Evolutionary conservation across 2,888 invertebrate genomes (phyloP).

Genomic region (Spatulosminthurus flaviceps): DNA sequence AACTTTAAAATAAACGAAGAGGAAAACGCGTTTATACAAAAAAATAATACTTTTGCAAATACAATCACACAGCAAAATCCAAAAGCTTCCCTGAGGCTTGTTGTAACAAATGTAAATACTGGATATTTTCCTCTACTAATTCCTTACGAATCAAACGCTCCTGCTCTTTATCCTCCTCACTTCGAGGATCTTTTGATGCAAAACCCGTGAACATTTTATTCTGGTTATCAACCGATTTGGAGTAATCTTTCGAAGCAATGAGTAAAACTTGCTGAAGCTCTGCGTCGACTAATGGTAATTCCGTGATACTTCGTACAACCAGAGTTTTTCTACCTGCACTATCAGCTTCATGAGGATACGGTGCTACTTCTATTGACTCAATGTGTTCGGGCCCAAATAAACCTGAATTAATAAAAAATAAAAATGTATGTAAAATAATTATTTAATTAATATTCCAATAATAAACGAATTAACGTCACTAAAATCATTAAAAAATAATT

Average conservation of each 20-base stretch:
- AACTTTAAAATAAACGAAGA: no score
- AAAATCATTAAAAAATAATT: no score
- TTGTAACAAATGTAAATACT: slow-evolving; percentile 57
- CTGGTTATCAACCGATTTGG: slow-evolving; percentile 50
- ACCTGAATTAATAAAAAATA: slow-evolving; percentile 43
- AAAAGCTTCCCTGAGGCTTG: slow-evolving; percentile 56
- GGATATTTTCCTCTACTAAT: slow-evolving; percentile 57
- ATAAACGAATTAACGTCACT: no score
- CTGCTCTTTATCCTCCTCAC: slow-evolving; percentile 51
- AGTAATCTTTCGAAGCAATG: slow-evolving; percentile 54
- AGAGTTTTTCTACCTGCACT: slow-evolving; percentile 51
- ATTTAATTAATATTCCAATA: background rate
- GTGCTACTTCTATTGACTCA: background rate
- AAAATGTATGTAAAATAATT: background rate
- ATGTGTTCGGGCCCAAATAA: slow-evolving; percentile 49
- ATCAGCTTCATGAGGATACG: slow-evolving; percentile 43
- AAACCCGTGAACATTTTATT: slow-evolving; percentile 48
- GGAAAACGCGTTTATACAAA: no score
- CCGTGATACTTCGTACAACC: slow-evolving; percentile 56
- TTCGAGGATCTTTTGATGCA: slow-evolving; percentile 53
- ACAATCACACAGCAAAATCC: slow-evolving; percentile 36
- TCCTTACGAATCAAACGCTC: slow-evolving; percentile 52
- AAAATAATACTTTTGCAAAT: no score
- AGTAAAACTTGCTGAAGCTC: slow-evolving; percentile 51
- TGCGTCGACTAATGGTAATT: slow-evolving; percentile 57